Evolutionary conservation across 2,113 vertebrate species (phyloP).

Genomic region (Aldabrachelys gigantea): DNA sequence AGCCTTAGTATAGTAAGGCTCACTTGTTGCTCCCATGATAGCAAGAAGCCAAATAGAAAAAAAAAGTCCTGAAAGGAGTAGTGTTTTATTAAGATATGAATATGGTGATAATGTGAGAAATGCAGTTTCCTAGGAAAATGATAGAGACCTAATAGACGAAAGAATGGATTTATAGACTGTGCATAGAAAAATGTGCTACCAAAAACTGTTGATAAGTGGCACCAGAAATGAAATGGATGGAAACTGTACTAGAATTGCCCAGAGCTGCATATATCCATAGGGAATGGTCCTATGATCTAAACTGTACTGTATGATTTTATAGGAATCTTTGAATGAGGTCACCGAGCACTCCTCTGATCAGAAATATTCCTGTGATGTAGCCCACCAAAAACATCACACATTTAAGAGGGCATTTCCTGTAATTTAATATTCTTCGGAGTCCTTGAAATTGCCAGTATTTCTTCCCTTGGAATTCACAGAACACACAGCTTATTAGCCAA

Average conservation of each 20-base stretch:
- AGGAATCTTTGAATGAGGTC: too few species aligned
- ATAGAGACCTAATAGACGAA: constrained; percentile 1
- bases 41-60: neutral
- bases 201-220: neutral
- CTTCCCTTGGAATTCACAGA: neutral
- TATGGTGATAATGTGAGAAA: neutral
- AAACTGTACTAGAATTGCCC: too few species aligned
- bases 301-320: too few species aligned
- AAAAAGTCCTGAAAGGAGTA: neutral
- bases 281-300: too few species aligned
- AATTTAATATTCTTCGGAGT: neutral
- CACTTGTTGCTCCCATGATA: neutral
- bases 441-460: neutral
- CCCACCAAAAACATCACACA: neutral
- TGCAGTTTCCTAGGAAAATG: neutral
- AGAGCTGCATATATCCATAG: too few species aligned
- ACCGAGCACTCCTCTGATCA: too few species aligned
- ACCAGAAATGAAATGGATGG: too few species aligned
- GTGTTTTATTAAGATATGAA: neutral
- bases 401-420: fast-evolving
- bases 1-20: too few species aligned
- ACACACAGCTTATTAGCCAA: neutral
- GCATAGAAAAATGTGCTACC: neutral
- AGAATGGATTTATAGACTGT: neutral
- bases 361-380: too few species aligned